phyloP scores from a whole-genome alignment of 2,113 vertebrate species.

The Cheilinus undulatus region DNA sequence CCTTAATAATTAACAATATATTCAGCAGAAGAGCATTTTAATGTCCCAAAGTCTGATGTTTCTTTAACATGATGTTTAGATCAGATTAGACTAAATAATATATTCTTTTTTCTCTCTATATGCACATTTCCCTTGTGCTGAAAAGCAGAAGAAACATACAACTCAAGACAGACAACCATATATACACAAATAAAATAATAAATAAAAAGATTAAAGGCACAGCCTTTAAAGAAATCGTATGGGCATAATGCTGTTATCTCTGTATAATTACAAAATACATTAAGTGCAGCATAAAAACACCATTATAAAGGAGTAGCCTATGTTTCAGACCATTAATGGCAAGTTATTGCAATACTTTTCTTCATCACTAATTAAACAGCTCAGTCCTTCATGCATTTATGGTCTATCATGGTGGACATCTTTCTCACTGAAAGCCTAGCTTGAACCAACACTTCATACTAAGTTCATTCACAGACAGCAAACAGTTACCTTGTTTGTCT shows the following conservation, averaged over 20 bases:
- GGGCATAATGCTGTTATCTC: background rate
- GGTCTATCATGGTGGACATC: background rate
- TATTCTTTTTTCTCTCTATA: too few relatives aligned
- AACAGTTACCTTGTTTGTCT: slow-evolving; percentile 57
- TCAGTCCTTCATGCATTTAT: background rate
- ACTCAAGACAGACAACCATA: too few relatives aligned
- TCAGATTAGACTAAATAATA: too few relatives aligned
- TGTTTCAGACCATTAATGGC: background rate
- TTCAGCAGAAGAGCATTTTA: background rate
- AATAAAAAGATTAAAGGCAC: too few relatives aligned
- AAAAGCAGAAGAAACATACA: too few relatives aligned
- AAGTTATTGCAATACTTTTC: background rate
- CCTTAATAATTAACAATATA: too few relatives aligned
- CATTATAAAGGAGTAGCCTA: background rate
- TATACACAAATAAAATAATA: too few relatives aligned
- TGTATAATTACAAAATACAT: background rate
- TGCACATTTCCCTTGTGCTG: too few relatives aligned
- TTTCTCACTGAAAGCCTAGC: background rate
- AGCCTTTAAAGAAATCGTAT: background rate
- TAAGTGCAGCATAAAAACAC: background rate
- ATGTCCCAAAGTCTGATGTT: background rate
- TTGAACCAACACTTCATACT: background rate
- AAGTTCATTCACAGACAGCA: too few relatives aligned
- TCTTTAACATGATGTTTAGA: too few relatives aligned
- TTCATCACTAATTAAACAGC: background rate